Conservation (phyloP, 2,888 invertebrate species). For the Bhutanitis thaidina region DNA sequence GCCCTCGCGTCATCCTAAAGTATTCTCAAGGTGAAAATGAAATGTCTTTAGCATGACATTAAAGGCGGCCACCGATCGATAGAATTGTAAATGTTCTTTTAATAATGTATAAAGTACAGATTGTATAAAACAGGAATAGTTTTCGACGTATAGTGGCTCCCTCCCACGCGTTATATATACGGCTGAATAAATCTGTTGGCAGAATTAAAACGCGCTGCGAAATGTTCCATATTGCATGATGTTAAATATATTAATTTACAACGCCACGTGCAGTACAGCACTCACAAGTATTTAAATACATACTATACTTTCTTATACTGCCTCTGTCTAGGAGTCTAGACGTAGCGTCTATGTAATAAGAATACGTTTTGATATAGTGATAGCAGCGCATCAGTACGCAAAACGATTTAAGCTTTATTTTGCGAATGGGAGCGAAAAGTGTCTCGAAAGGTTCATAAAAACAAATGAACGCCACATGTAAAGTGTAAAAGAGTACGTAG, state of each 20-base stretch:
- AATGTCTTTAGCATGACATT: constrained; percentile 59
- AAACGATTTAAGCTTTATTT: neutral
- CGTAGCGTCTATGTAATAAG: constrained; percentile 19
- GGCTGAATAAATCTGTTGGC: constrained; percentile 1
- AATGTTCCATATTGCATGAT: constrained; percentile 19
- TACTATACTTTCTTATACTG: constrained; percentile 24
- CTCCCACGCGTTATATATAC: constrained; percentile 25
- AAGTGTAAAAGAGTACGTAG: neutral
- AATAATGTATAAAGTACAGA: constrained; percentile 45
- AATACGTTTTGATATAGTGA: neutral
- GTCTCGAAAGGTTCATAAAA: constrained; percentile 4
- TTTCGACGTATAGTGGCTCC: constrained; percentile 21
- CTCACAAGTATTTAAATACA: constrained; percentile 16
- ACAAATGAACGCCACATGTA: neutral
- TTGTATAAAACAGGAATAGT: constrained; percentile 29
- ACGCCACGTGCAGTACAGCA: neutral
- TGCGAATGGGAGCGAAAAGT: constrained; percentile 1
- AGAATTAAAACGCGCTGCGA: constrained; percentile 8
- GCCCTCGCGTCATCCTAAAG: constrained; percentile 43
- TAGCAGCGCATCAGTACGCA: constrained; percentile 1
- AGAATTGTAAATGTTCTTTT: constrained; percentile 63
- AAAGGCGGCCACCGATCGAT: constrained; percentile 52
- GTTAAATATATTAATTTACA: constrained; percentile 11
- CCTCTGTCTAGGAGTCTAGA: constrained; percentile 32
- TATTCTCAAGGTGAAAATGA: constrained; percentile 65